Conservation (phyloP, 2,797 vertebrate genomes). For the Decapterus maruadsi region DNA sequence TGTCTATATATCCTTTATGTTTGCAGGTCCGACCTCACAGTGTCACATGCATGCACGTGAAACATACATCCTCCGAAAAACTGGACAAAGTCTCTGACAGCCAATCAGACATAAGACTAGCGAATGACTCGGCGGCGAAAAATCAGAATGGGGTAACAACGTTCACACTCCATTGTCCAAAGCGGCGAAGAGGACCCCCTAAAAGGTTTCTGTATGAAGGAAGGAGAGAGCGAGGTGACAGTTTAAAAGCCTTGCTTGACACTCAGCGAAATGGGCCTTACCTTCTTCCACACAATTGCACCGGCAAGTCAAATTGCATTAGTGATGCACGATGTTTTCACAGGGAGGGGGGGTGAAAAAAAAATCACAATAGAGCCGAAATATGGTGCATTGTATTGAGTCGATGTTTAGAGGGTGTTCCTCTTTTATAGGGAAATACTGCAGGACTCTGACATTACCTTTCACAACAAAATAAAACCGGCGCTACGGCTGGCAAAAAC, state of each 20-base stretch:
- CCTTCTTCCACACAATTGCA: slow-evolving; percentile 86
- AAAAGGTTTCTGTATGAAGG: slow-evolving; percentile 83
- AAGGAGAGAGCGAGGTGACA: slow-evolving; percentile 82
- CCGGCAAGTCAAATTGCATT: slow-evolving; percentile 86
- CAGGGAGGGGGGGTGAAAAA: slow-evolving; percentile 1
- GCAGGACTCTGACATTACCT: slow-evolving; percentile 69
- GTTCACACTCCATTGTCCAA: slow-evolving; percentile 76
- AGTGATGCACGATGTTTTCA: slow-evolving; percentile 83
- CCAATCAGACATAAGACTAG: slow-evolving; percentile 56
- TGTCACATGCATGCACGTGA: slow-evolving; percentile 4
- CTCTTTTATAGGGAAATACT: slow-evolving; percentile 56
- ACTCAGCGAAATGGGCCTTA: slow-evolving; percentile 78
- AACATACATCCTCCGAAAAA: slow-evolving; percentile 23
- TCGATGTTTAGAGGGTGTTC: slow-evolving; percentile 65
- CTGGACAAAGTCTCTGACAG: slow-evolving; percentile 26
- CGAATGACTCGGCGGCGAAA: slow-evolving; percentile 49
- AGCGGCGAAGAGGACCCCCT: slow-evolving; percentile 63
- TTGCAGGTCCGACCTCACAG: slow-evolving; percentile 49
- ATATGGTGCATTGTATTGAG: slow-evolving; percentile 67
- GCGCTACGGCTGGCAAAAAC: slow-evolving; percentile 29
- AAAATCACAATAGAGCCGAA: slow-evolving; percentile 73
- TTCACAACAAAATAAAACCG: slow-evolving; percentile 66
- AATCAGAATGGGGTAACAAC: slow-evolving; percentile 47
- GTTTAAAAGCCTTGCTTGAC: slow-evolving; percentile 87
- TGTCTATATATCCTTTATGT: slow-evolving; percentile 31